Conservation (phyloP, 2,113 vertebrate species). For the Heteronetta atricapilla region DNA sequence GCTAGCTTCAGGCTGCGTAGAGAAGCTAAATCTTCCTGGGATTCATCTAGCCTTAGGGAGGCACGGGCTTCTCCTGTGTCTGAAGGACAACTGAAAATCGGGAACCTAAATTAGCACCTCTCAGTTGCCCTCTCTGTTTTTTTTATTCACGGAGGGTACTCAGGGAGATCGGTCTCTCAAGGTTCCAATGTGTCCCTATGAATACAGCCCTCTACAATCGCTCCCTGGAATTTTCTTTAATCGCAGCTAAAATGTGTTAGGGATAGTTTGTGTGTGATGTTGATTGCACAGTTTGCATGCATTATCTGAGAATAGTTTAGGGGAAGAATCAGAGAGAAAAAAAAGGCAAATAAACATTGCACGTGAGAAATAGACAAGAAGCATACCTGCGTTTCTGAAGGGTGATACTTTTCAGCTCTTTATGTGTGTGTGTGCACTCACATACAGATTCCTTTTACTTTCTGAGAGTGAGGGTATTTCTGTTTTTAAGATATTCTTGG, state of each 20-base stretch:
- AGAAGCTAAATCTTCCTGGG: neutral
- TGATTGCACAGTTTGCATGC: conserved; percentile 32
- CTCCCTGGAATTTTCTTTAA: conserved; percentile 57
- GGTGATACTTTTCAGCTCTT: conserved; percentile 11
- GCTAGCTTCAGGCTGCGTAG: neutral
- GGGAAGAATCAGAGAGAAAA: neutral
- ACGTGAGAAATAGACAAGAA: neutral
- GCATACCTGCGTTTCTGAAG: neutral
- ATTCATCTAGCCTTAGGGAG: neutral
- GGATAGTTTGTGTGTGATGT: conserved; percentile 12
- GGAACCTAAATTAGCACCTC: neutral
- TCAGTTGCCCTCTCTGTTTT: neutral
- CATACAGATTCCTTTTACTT: neutral
- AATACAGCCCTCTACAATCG: conserved; percentile 27
- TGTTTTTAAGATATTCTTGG: neutral
- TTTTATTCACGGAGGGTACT: neutral
- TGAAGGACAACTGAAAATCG: neutral
- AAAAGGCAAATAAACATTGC: neutral
- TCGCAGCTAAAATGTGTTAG: conserved; percentile 45
- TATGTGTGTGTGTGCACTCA: neutral
- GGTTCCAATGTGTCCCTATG: neutral
- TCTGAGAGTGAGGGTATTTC: neutral
- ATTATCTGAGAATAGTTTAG: neutral
- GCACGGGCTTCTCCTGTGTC: neutral
- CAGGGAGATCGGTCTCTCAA: neutral